These are phyloP conservation scores for Morbakka virulenta DNA, from an alignment of 30 jellyfish, hydroid and myxozoan species.

Conservation along the genomic window DNA sequence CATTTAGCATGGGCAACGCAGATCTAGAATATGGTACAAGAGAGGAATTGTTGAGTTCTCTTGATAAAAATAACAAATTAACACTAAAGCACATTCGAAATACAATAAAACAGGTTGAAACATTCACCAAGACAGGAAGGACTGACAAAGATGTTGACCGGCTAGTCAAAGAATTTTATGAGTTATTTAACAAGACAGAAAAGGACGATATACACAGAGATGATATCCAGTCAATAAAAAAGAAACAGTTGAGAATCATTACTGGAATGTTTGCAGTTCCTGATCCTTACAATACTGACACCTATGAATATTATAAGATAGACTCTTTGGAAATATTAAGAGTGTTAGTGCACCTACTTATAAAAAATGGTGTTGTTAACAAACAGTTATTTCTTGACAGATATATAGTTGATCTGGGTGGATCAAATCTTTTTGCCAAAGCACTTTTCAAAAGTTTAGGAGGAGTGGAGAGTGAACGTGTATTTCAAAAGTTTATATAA, in stretches of 20 bases:
- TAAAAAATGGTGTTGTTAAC: slow-evolving; percentile 20
- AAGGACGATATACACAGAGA: slow-evolving; percentile 9
- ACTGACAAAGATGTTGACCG: neutral
- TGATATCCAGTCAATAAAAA: slow-evolving; percentile 15
- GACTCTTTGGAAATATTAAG: neutral
- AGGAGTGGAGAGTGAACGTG: slow-evolving; percentile 32
- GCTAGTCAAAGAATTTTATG: slow-evolving; percentile 20
- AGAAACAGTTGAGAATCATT: slow-evolving; percentile 39
- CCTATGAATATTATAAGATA: slow-evolving; percentile 34
- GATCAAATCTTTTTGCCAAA: slow-evolving; percentile 58
- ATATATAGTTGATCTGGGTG: slow-evolving; percentile 50
- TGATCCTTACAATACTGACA: slow-evolving; percentile 59
- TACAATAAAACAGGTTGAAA: neutral
- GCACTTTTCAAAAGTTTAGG: slow-evolving; percentile 44
- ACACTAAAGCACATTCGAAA: slow-evolving; percentile 5
- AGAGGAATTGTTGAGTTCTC: neutral
- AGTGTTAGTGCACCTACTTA: slow-evolving; percentile 5
- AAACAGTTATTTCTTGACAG: slow-evolving; percentile 24
- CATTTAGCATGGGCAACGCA: slow-evolving; percentile 73
- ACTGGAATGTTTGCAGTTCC: slow-evolving; percentile 48
- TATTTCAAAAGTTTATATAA: slow-evolving; percentile 2
- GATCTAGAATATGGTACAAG: slow-evolving; percentile 55
- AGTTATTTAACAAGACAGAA: slow-evolving; percentile 13
- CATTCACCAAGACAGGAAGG: neutral
- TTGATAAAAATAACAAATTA: slow-evolving; percentile 5